Evolutionary conservation across 2,888 invertebrate species (phyloP).

Genomic region (Rhabditoides inermis): DNA sequence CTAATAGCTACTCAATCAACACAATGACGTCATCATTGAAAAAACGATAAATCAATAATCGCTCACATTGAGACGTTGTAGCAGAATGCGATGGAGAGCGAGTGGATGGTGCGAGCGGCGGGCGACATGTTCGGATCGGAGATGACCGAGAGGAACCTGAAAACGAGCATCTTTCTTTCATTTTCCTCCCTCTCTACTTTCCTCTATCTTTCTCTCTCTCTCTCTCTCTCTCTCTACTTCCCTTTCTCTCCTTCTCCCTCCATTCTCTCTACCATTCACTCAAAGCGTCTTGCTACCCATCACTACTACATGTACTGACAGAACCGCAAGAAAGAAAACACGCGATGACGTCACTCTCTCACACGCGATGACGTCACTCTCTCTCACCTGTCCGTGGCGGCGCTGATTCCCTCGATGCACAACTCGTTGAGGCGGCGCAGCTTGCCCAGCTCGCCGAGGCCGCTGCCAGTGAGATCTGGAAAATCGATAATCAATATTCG

Average conservation of each 20-base stretch:
- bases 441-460: neutral
- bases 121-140: slow-evolving; percentile 9
- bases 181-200: no score
- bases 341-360: no score
- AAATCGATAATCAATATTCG: neutral
- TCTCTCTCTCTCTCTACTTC: no score
- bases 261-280: no score
- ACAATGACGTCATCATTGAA: neutral
- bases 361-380: neutral
- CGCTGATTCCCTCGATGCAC: slow-evolving; percentile 27
- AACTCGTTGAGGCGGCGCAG: slow-evolving; percentile 12
- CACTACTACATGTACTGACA: no score
- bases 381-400: slow-evolving; percentile 23
- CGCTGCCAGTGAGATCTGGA: slow-evolving; percentile 14
- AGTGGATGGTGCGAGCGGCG: slow-evolving; percentile 4
- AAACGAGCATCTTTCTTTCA: no score
- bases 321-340: no score
- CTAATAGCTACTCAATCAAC: no score
- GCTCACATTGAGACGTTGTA: slow-evolving; percentile 17
- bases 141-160: slow-evolving; percentile 7
- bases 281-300: no score
- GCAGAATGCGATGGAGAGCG: slow-evolving; percentile 27
- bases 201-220: no score
- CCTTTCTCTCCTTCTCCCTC: no score
- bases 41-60: neutral